Evolutionary conservation across 2,113 vertebrate genomes (phyloP).

Genomic region (Neolamprologus sp.): DNA sequence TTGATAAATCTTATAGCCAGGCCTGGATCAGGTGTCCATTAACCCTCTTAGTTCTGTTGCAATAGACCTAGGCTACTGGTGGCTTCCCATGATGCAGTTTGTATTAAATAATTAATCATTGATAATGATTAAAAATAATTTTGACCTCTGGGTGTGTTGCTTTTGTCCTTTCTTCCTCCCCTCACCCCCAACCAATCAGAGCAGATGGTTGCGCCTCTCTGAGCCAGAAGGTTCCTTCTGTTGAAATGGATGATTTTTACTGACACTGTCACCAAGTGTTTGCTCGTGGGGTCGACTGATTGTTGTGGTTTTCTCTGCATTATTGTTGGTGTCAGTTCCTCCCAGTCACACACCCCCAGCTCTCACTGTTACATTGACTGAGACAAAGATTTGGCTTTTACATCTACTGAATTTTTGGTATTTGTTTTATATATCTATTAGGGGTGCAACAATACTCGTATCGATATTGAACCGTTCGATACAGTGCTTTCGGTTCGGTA

Average conservation of each 20-base stretch:
- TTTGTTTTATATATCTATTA: neutral
- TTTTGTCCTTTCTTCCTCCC: neutral
- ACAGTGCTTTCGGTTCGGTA: too few species aligned
- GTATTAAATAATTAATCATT: neutral
- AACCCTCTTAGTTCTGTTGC: neutral
- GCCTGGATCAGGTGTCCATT: fast-evolving
- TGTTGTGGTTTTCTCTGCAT: neutral
- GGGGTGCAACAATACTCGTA: too few species aligned
- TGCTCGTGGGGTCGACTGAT: neutral
- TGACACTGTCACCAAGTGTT: neutral
- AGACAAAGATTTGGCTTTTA: neutral
- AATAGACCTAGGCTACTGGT: neutral
- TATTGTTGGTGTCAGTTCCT: fast-evolving
- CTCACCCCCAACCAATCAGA: neutral
- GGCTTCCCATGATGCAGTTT: neutral
- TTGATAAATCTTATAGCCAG: neutral
- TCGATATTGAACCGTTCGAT: too few species aligned
- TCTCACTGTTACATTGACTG: neutral
- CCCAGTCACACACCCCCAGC: neutral
- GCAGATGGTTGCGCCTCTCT: neutral
- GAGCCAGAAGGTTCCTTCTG: neutral
- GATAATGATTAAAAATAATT: neutral
- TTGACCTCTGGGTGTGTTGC: neutral
- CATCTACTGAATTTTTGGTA: neutral
- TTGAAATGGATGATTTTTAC: neutral